Percentiles rank a stretch among this genome's conserved stretches.
phyloP scores from a whole-genome alignment of 2,888 invertebrate genomes.

The Tiliacea citrago region DNA sequence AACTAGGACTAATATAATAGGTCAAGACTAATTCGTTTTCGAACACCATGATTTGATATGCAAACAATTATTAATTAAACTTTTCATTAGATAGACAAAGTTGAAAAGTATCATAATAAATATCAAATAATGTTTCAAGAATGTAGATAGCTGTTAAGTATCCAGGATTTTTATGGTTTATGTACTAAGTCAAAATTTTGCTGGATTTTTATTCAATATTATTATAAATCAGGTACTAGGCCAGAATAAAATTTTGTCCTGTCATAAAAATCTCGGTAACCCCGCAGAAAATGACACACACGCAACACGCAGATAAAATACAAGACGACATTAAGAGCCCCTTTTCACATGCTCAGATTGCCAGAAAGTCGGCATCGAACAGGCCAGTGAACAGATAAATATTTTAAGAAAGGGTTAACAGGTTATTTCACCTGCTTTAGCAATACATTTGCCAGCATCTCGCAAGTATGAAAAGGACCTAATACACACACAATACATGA shows the following conservation, averaged over 20 bases:
- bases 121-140: background rate
- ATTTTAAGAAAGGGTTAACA: background rate
- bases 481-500: background rate
- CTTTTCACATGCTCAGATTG: background rate
- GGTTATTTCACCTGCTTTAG: constrained; percentile 5
- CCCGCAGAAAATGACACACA: background rate
- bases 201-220: background rate
- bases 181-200: background rate
- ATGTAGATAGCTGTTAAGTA: background rate
- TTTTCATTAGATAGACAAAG: no score
- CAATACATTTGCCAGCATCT: background rate
- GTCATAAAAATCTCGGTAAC: background rate
- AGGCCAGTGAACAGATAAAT: background rate
- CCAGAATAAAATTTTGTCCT: background rate
- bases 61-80: background rate
- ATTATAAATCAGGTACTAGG: background rate
- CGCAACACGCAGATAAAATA: background rate
- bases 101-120: background rate
- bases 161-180: background rate
- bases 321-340: background rate
- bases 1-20: background rate
- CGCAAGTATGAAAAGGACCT: background rate
- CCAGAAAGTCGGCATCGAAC: background rate
- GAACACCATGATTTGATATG: constrained; percentile 5
- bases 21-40: background rate